Evolutionary conservation across 1,140 invertebrate genomes (phyloP).

Genomic region (Eumaeus atala): DNA sequence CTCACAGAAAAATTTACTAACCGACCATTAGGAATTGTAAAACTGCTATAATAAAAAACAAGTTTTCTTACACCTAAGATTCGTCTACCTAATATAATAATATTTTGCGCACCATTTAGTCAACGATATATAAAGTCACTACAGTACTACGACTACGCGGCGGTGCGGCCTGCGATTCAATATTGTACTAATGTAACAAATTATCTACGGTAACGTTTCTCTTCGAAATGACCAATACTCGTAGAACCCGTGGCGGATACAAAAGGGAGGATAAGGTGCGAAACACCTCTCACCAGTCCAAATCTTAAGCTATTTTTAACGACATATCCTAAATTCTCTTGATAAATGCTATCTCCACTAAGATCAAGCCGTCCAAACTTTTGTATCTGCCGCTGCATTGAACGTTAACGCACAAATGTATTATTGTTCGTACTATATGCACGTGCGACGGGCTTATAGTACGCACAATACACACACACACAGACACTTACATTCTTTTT

Average conservation of each 20-base stretch:
- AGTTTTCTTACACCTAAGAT: slow-evolving; percentile 2
- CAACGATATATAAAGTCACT: slow-evolving; percentile 9
- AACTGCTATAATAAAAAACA: slow-evolving; percentile 6
- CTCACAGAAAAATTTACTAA: too few species aligned
- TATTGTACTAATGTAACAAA: slow-evolving; percentile 8
- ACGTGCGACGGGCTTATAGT: too few species aligned
- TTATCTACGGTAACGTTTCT: background rate
- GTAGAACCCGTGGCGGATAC: background rate
- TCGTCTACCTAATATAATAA: slow-evolving; percentile 8
- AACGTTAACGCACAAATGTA: too few species aligned
- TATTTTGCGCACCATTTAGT: slow-evolving; percentile 8
- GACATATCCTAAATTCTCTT: too few species aligned
- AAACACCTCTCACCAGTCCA: too few species aligned
- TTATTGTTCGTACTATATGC: too few species aligned
- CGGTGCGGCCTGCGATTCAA: slow-evolving; percentile 2
- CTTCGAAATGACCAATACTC: background rate
- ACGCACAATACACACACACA: background rate
- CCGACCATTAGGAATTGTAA: slow-evolving; percentile 3
- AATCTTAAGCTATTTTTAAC: too few species aligned
- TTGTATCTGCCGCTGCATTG: too few species aligned
- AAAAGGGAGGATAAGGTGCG: too few species aligned
- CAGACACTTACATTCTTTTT: background rate
- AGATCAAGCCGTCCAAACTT: too few species aligned
- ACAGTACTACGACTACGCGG: slow-evolving; percentile 5
- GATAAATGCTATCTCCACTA: too few species aligned